Evolutionary conservation across 1,140 invertebrate genomes (phyloP).

Genomic region (Mesaphorura yosii): DNA sequence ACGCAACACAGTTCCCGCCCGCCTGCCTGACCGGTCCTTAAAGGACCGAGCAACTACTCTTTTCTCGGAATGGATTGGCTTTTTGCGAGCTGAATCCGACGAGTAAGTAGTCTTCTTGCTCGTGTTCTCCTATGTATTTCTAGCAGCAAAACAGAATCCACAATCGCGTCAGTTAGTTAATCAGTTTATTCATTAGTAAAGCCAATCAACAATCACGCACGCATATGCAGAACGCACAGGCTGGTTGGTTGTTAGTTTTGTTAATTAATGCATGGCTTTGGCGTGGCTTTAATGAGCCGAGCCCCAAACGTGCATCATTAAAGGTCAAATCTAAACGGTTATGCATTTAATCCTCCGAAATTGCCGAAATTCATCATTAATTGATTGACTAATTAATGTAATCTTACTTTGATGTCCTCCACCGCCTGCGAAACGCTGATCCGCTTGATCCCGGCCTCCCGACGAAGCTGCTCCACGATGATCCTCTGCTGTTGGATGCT

Average conservation of each 20-base stretch:
- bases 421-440: conserved; percentile 79
- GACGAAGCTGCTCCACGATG: conserved; percentile 79
- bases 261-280: no score
- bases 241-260: not conserved
- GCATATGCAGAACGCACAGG: not conserved
- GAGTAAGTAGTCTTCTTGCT: conserved; percentile 73
- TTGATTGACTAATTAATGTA: no score
- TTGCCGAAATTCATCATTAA: no score
- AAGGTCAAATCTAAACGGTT: no score
- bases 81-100: conserved; percentile 91
- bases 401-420: conserved; percentile 69
- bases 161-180: not conserved
- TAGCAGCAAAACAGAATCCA: conserved; percentile 20
- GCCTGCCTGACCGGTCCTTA: no score
- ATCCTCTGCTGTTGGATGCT: conserved; percentile 30
- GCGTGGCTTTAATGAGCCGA: no score
- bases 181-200: not conserved
- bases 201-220: not conserved
- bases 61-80: conserved; percentile 94
- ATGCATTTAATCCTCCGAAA: no score
- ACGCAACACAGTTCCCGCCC: no score
- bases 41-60: conserved; percentile 76
- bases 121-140: conserved; percentile 82
- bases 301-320: no score
- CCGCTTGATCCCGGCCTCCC: conserved; percentile 79